Conservation (phyloP, 1,140 invertebrate species). For the Pararge aegeria region DNA sequence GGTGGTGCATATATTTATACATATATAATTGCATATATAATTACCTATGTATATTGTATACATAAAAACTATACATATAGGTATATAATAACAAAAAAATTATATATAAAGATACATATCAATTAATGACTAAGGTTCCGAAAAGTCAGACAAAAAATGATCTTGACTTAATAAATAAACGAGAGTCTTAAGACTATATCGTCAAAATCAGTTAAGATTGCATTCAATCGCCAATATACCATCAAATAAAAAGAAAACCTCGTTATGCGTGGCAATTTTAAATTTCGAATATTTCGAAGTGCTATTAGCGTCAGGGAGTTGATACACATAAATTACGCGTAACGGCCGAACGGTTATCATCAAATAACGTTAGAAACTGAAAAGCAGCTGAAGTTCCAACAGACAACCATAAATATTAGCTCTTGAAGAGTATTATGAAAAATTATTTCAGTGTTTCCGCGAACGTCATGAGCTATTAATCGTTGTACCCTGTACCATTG, state of each 20-base stretch:
- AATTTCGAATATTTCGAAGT: constrained; percentile 1
- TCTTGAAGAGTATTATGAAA: constrained; percentile 24
- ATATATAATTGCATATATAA: too few relatives aligned
- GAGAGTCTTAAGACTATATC: too few relatives aligned
- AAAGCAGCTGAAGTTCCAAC: constrained; percentile 1
- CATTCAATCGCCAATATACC: too few relatives aligned
- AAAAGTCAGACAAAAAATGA: too few relatives aligned
- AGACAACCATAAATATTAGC: constrained; percentile 1
- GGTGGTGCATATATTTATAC: too few relatives aligned
- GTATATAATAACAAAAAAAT: too few relatives aligned
- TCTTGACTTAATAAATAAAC: too few relatives aligned
- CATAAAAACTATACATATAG: too few relatives aligned
- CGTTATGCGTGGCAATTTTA: not conserved
- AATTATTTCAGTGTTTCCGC: not conserved
- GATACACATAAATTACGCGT: constrained; percentile 16
- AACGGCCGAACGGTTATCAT: constrained; percentile 18
- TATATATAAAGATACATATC: too few relatives aligned
- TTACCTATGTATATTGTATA: too few relatives aligned
- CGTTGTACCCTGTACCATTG: constrained; percentile 23
- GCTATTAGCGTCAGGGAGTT: constrained; percentile 6
- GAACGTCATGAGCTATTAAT: constrained; percentile 6
- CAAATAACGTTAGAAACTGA: constrained; percentile 4
- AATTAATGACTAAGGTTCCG: too few relatives aligned
- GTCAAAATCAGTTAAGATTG: too few relatives aligned
- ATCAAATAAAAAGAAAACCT: not conserved